Base-by-base conservation (phyloP, 1,140 invertebrate species). In the Lycorma delicatula region DNA sequence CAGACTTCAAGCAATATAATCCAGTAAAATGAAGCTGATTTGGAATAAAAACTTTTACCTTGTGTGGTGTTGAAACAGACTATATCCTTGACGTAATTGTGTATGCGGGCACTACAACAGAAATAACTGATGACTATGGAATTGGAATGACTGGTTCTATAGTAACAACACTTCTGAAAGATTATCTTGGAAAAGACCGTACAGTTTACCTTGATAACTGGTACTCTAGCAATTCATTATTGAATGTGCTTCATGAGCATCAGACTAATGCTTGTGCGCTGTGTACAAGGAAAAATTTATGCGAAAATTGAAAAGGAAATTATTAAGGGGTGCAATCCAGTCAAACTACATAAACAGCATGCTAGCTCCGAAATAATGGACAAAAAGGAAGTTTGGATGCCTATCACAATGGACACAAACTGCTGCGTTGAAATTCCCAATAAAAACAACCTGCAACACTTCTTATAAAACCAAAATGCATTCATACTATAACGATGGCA, bases 401-500 rank as follows among this genome's bases (percentile, higher is more conserved):
- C 70, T 12, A 59, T 67, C 34, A 64, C 67, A 22, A 51, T 63
- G 1, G 62, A 71, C 62, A 48, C 27, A 20, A 27, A 54, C 34
- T 54, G 36, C 41, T 63, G 64, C 16, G 54, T 66, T 6, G 44
- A 49, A 27, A 59, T 47, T 12, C 13, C 55, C 6, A 66, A 56
- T 54, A 50, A 28, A 20, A 36, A 41, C 55, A 12, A 31, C 9
- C 20, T n/a, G 23, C n/a, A 46, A 4, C 20, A 52, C 9, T 29
- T 9, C 12, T 41, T 23, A 50, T 58, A 57, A 72, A 73, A 64
- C 68, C 70, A 49, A 44, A 61, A 51, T 65, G 67, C 60, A 60
- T 74, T 18, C 26, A 71, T 64, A 68, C 51, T 74, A 74, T 55
- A 69, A 66, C 57, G 46, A 60, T 56, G 67, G 63, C 55, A 74